Percentiles rank a stretch among this genome's conserved stretches.
Evolutionary conservation across 2,113 vertebrate species (phyloP).

Genomic region (Prinia subflava): DNA sequence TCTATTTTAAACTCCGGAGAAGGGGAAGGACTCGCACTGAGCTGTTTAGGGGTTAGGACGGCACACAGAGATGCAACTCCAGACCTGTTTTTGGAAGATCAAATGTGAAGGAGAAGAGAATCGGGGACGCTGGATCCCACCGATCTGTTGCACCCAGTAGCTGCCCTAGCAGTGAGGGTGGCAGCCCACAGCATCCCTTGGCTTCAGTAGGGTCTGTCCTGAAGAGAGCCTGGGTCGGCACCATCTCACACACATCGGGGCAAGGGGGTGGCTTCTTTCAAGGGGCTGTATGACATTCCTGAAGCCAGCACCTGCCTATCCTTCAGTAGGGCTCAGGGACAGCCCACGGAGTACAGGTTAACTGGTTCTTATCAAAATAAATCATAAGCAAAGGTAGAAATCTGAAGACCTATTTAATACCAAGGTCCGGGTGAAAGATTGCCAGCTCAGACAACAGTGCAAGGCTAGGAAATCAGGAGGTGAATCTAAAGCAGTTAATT

Average conservation of each 20-base stretch:
- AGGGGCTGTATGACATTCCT: neutral
- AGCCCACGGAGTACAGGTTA: neutral
- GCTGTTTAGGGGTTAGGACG: neutral
- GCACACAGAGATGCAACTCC: neutral
- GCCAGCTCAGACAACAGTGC: neutral
- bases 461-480: neutral
- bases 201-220: neutral
- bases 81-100: neutral
- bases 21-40: neutral
- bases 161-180: neutral
- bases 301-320: neutral
- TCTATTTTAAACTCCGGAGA: neutral
- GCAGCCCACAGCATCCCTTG: neutral
- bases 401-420: neutral
- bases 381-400: neutral
- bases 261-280: neutral
- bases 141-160: neutral
- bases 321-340: neutral
- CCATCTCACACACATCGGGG: neutral
- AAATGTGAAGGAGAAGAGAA: neutral
- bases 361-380: neutral
- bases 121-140: accelerated
- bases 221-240: accelerated
- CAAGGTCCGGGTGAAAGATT: neutral
- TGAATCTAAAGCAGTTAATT: neutral